Base-by-base conservation (phyloP, 2,797 vertebrate species). In the Corythornis leucogaster region DNA sequence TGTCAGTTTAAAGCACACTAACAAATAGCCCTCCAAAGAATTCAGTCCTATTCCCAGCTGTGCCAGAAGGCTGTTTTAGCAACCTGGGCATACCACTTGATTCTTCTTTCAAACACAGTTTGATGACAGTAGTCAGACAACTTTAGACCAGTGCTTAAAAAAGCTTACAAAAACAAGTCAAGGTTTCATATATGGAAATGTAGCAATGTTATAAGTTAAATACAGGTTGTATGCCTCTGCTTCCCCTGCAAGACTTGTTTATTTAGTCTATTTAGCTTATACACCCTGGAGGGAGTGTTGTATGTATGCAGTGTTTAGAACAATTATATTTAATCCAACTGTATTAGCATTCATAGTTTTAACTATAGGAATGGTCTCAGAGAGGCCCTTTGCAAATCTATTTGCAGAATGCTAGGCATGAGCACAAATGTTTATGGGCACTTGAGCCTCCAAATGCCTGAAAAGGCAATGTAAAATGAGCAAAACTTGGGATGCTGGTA, bases 241-340 rank as follows among this genome's bases (percentile, higher is more conserved):
- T 90, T 94, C n/a, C 64, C 50, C 61, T 81, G 38, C 24, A 92
- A 85, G 87, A 33, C 61, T 57, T 58, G n/a, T 78, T 82, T 94
- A 77, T 89, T 85, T 89, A 67, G 14, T 78, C 85, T 94, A 80
- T 89, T 85, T 89, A 67, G 15, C 16, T 81, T 88, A 84, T 57
- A 77, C 31, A 28, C 38, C 83, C 92, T 84, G 70, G 57, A 93
- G 93, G 67, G 92, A 25, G 31, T 62, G 13, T 57, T 84, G 80
- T 68, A 87, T 77, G 42, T 74, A 15, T 61, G 30, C 5, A 76
- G 80, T 51, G 33, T 86, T 91, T 87, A 88, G 87, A 81, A 40
- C 57, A 80, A 79, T 30, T 77, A 74, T 80, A 90, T 67, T 91
- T 82, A 91, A 92, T 77, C 83, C 43, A 85, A 86, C 64, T 89